phyloP scores from a whole-genome alignment of 2,113 vertebrate genomes.

The Gulo gulo region DNA sequence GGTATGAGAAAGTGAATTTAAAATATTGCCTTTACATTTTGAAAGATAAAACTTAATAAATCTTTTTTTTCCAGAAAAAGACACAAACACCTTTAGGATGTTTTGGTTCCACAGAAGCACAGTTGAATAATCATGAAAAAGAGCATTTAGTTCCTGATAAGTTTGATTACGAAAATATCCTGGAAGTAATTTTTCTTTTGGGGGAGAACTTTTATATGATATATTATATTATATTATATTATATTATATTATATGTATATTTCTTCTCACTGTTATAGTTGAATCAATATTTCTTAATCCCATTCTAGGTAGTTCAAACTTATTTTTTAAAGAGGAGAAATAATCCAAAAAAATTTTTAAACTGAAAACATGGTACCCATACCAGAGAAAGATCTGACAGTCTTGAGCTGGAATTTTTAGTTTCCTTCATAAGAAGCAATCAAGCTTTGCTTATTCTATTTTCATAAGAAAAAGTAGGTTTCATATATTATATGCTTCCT shows the following conservation, averaged over 20 bases:
- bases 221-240: background rate
- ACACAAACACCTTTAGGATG: background rate
- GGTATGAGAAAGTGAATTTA: background rate
- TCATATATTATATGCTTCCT: background rate
- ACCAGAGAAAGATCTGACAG: constrained; percentile 10
- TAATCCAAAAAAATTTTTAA: constrained; percentile 6
- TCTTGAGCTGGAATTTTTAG: constrained; percentile 35
- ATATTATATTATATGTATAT: background rate
- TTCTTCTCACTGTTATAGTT: background rate
- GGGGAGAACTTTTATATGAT: background rate
- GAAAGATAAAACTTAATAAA: background rate
- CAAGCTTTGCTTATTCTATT: background rate
- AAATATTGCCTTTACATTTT: background rate
- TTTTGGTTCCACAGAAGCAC: background rate
- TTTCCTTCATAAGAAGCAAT: constrained; percentile 47
- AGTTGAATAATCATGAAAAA: background rate
- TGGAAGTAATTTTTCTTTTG: background rate
- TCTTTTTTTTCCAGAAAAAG: background rate
- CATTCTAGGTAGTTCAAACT: constrained; percentile 3
- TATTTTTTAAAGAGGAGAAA: constrained; percentile 3
- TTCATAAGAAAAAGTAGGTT: constrained; percentile 17
- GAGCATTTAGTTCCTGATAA: background rate
- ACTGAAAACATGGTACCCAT: constrained; percentile 4
- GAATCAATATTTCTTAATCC: constrained; percentile 43
- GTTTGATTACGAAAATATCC: background rate